Evolutionary conservation across 2,797 vertebrate genomes (phyloP).

Genomic region (Hylomyscus alleni): DNA sequence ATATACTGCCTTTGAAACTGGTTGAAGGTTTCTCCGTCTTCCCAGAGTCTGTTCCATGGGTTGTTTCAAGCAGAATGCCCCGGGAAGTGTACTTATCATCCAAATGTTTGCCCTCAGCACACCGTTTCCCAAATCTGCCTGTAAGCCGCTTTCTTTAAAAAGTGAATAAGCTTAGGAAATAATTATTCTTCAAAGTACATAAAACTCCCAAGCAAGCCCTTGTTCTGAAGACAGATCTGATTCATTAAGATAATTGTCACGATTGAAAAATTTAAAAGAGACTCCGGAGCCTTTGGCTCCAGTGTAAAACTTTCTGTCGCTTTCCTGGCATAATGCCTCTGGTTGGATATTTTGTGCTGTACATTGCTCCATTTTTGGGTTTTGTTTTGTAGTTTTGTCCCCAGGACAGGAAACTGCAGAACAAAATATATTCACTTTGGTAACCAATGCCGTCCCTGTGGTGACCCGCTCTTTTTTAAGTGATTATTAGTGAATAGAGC

Average conservation of each 20-base stretch:
- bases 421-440: conserved; percentile 88
- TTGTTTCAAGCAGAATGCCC: conserved; percentile 83
- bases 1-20: conserved; percentile 66
- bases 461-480: conserved; percentile 66
- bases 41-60: conserved; percentile 77
- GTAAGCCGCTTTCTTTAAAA: conserved; percentile 87
- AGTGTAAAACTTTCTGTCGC: conserved; percentile 89
- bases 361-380: conserved; percentile 87
- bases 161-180: conserved; percentile 89
- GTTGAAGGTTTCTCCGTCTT: conserved; percentile 68
- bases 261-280: conserved; percentile 91
- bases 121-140: conserved; percentile 87
- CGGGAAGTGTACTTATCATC: conserved; percentile 87
- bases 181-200: conserved; percentile 83
- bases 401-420: conserved; percentile 89
- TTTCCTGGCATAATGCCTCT: conserved; percentile 89
- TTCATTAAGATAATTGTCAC: conserved; percentile 92
- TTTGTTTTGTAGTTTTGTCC: conserved; percentile 88
- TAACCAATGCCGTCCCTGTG: conserved; percentile 79
- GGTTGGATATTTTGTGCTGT: conserved; percentile 87
- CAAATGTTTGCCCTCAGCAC: conserved; percentile 88
- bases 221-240: conserved; percentile 88
- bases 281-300: conserved; percentile 89
- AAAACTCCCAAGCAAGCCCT: conserved; percentile 86
- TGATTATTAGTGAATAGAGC: conserved; percentile 40